These are phyloP conservation scores for Papilio demoleus DNA, from an alignment of 2,888 invertebrate species.

Conservation along the genomic window DNA sequence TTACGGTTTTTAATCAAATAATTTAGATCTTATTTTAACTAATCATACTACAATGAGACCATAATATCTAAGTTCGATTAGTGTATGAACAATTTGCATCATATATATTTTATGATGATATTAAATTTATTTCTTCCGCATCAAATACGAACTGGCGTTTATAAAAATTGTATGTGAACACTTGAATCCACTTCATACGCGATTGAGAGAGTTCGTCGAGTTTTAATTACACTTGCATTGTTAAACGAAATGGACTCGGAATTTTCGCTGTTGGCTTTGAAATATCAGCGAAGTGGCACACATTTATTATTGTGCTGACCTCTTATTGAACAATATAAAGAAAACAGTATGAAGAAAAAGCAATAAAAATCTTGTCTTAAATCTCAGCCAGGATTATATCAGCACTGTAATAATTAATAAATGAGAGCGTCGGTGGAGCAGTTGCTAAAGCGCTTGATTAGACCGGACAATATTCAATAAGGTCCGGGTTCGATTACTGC, in stretches of 20 bases:
- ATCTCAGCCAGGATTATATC: not conserved
- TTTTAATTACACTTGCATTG: constrained; percentile 31
- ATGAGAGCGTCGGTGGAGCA: too few relatives aligned
- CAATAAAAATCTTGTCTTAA: not conserved
- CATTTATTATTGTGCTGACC: not conserved
- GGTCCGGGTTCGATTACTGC: too few relatives aligned
- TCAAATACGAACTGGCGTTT: constrained; percentile 3
- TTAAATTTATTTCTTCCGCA: too few relatives aligned
- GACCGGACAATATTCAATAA: too few relatives aligned
- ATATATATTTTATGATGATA: too few relatives aligned
- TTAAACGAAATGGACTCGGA: constrained; percentile 13
- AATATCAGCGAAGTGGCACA: not conserved
- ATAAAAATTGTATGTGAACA: constrained; percentile 18
- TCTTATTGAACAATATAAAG: not conserved
- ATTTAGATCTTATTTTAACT: not conserved
- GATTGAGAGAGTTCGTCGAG: constrained; percentile 17
- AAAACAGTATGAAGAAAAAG: not conserved
- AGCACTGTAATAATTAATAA: too few relatives aligned
- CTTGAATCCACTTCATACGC: constrained; percentile 9
- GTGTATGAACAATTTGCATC: too few relatives aligned
- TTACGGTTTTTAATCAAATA: not conserved
- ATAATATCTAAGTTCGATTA: too few relatives aligned
- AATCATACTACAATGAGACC: too few relatives aligned
- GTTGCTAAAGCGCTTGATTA: too few relatives aligned
- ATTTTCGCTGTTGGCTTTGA: constrained; percentile 13